phyloP scores from a whole-genome alignment of 2,113 vertebrate species.

The Accipiter virgatus region DNA sequence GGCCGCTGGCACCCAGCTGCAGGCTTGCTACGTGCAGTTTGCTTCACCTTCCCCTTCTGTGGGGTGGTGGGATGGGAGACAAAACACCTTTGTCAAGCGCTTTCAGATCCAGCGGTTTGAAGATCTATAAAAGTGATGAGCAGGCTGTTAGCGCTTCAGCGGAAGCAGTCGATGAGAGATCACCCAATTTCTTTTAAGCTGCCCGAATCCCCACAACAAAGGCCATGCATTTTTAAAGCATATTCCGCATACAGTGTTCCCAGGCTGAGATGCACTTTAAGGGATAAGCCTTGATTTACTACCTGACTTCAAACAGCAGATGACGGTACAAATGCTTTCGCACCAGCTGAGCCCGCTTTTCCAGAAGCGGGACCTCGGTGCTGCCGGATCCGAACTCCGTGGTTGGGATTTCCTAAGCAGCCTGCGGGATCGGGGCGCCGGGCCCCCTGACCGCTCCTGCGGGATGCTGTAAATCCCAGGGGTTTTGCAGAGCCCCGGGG shows the following conservation, averaged over 20 bases:
- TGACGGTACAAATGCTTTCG: rapidly evolving
- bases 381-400: not conserved
- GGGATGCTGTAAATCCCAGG: not conserved
- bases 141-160: rapidly evolving
- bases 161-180: not conserved
- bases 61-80: rapidly evolving
- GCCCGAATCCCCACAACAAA: not conserved
- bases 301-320: not conserved
- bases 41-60: not conserved
- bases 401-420: not conserved
- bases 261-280: not conserved
- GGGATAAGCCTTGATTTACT: not conserved
- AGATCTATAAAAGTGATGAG: rapidly evolving
- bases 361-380: rapidly evolving
- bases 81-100: not conserved
- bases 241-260: not conserved
- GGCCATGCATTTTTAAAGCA: not conserved
- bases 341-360: rapidly evolving
- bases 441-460: rapidly evolving
- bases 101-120: not conserved
- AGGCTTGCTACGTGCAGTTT: not conserved
- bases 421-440: not conserved
- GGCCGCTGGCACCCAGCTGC: rapidly evolving
- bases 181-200: not conserved
- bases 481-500: not conserved